Percentiles rank a stretch among this genome's conserved stretches.
Conservation (phyloP, 2,797 vertebrate species). For the Sitta carolinensis region DNA sequence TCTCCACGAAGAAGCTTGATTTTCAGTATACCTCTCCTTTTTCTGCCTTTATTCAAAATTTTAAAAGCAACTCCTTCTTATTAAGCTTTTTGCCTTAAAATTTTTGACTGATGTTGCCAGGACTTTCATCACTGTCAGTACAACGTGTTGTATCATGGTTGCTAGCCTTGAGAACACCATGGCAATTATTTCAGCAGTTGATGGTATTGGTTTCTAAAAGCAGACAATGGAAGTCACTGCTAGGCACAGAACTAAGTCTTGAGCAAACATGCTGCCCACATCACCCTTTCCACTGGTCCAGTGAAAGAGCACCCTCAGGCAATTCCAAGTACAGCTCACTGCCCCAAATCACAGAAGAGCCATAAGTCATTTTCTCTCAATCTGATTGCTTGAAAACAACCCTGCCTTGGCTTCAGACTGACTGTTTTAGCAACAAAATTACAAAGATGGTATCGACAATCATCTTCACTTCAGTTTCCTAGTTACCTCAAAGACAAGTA, state of each 20-base stretch:
- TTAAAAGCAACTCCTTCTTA: not conserved
- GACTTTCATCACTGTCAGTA: not conserved
- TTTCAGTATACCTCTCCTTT: not conserved
- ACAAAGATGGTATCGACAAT: not conserved
- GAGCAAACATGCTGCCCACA: not conserved
- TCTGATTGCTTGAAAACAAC: not conserved
- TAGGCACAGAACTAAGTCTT: not conserved
- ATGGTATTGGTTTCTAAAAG: not conserved
- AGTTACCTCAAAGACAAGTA: not conserved
- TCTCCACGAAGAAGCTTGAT: not conserved
- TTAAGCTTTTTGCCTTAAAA: not conserved
- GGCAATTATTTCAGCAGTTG: not conserved
- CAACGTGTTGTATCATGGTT: not conserved
- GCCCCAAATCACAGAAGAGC: not conserved
- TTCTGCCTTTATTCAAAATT: not conserved
- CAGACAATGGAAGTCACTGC: not conserved
- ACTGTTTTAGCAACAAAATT: not conserved
- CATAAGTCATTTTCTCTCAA: not conserved
- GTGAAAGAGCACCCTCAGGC: not conserved
- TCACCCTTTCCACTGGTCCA: not conserved
- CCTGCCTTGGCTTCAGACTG: not conserved
- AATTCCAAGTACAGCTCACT: not conserved
- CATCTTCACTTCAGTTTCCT: not conserved
- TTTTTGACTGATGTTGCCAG: not conserved
- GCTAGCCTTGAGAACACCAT: not conserved